Conservation (phyloP, 2,113 vertebrate species). For the Condylura cristata region DNA sequence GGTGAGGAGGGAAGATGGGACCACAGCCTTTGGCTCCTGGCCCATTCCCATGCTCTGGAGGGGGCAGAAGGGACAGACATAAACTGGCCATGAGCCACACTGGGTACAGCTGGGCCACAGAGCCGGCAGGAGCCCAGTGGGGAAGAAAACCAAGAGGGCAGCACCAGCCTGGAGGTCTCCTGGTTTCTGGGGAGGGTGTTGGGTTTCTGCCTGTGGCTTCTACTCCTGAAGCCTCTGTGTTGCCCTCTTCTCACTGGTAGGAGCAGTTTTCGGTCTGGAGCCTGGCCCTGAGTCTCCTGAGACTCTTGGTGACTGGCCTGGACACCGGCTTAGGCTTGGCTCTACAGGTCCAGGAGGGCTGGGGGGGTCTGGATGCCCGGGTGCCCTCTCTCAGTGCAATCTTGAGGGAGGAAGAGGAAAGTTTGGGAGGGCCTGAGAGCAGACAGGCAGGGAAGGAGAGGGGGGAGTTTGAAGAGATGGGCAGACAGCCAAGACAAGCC, state of each 20-base stretch:
- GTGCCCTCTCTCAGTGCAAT: neutral
- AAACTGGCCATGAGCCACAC: conserved; percentile 29
- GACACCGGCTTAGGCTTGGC: neutral
- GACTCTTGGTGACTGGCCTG: neutral
- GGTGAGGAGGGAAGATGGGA: conserved; percentile 43
- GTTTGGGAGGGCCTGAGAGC: neutral
- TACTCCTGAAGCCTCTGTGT: neutral
- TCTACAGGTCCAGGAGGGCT: neutral
- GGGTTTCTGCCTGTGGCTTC: neutral
- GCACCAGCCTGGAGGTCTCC: neutral
- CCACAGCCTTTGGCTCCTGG: conserved; percentile 64
- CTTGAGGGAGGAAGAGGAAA: neutral
- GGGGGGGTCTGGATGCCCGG: neutral
- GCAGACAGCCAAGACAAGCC: neutral
- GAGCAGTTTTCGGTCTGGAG: neutral
- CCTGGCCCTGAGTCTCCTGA: neutral
- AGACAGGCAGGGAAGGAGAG: neutral
- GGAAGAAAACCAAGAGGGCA: neutral
- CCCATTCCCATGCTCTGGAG: conserved; percentile 63
- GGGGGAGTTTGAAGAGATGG: neutral
- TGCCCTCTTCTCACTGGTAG: neutral
- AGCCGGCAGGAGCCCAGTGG: neutral
- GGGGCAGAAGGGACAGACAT: neutral
- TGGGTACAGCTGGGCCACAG: conserved; percentile 1
- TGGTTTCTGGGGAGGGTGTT: neutral